These are phyloP conservation scores for Octonoba sinensis DNA, from an alignment of 2,888 invertebrate genomes.

Conservation along the genomic window DNA sequence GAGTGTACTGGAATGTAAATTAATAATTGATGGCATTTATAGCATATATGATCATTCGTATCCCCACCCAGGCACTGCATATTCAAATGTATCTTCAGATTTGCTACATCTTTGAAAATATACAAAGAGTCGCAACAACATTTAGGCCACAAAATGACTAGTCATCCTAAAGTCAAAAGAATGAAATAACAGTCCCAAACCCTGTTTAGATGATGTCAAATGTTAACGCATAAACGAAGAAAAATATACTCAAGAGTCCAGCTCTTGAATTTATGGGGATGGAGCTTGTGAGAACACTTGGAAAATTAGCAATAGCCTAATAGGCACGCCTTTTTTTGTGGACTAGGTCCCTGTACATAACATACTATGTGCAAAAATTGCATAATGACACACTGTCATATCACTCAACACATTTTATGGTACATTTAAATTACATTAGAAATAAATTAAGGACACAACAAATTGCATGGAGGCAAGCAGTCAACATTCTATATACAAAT, in stretches of 20 bases:
- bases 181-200: slow-evolving; percentile 62
- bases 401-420: slow-evolving; percentile 58
- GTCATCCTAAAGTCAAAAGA: slow-evolving; percentile 57
- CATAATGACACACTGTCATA: slow-evolving; percentile 54
- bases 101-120: slow-evolving; percentile 39
- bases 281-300: slow-evolving; percentile 46
- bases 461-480: slow-evolving; percentile 61
- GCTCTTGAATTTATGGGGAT: slow-evolving; percentile 55
- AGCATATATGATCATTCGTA: slow-evolving; percentile 30
- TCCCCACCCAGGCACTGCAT: slow-evolving; percentile 36
- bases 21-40: slow-evolving; percentile 41
- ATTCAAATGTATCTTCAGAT: slow-evolving; percentile 18
- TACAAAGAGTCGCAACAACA: slow-evolving; percentile 56
- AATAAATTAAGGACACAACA: slow-evolving; percentile 63
- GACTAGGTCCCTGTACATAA: slow-evolving; percentile 63
- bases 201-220: slow-evolving; percentile 56
- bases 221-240: slow-evolving; percentile 57
- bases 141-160: slow-evolving; percentile 62
- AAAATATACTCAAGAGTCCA: slow-evolving; percentile 64
- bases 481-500: slow-evolving; percentile 64
- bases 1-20: slow-evolving; percentile 57
- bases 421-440: slow-evolving; percentile 52
- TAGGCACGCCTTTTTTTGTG: slow-evolving; percentile 51
- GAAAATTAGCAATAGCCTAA: slow-evolving; percentile 51
- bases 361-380: slow-evolving; percentile 56